phyloP scores from a whole-genome alignment of 2,113 vertebrate species.

The Stigmatopora argus region DNA sequence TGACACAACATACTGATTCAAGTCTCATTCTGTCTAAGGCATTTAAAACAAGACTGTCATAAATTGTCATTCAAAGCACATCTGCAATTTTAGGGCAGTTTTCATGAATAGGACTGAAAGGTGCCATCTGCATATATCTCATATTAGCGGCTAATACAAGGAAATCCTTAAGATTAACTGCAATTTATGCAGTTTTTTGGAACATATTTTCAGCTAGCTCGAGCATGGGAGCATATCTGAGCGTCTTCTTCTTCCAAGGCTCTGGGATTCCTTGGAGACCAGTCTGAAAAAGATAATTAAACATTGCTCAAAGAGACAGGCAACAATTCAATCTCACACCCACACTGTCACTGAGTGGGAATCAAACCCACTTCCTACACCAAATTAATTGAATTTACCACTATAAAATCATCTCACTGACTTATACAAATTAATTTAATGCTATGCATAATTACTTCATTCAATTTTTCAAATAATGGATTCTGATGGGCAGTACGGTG shows the following conservation, averaged over 20 bases:
- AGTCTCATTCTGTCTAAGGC: conserved; percentile 51
- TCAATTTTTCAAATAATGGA: no score
- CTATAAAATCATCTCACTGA: no score
- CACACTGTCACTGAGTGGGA: no score
- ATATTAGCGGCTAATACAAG: neutral
- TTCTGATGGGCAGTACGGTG: no score
- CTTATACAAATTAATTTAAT: no score
- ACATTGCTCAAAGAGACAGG: neutral
- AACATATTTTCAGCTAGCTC: conserved; percentile 48
- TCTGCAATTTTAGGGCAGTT: conserved; percentile 13
- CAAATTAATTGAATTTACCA: no score
- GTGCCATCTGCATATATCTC: neutral
- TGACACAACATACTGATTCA: conserved; percentile 34
- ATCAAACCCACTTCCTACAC: no score
- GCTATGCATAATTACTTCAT: no score
- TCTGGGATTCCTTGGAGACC: conserved; percentile 62
- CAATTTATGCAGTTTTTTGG: conserved; percentile 19
- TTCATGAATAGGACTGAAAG: conserved; percentile 7
- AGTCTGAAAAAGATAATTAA: conserved; percentile 46
- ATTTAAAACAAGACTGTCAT: conserved; percentile 61
- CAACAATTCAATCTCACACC: no score
- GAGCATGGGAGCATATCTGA: conserved; percentile 59
- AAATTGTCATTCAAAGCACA: conserved; percentile 32
- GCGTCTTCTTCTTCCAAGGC: conserved; percentile 60
- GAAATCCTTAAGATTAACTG: conserved; percentile 19